Evolutionary conservation across 2,797 vertebrate species (phyloP).

Genomic region (Potorous gilbertii): DNA sequence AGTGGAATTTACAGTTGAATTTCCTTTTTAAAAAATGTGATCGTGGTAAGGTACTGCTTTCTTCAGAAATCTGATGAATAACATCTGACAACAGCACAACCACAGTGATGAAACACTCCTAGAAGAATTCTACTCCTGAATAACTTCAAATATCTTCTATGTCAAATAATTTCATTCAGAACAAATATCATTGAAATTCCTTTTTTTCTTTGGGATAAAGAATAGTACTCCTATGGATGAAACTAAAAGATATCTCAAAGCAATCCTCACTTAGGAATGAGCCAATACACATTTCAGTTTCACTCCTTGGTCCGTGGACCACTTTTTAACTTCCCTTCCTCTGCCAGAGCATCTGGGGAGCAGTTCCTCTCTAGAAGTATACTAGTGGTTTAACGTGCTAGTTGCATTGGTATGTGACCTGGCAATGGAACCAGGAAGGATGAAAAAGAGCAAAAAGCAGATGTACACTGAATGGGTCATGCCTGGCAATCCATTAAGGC

Average conservation of each 20-base stretch:
- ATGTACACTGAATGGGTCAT: not conserved
- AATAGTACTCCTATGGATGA: slow-evolving; percentile 23
- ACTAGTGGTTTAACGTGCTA: not conserved
- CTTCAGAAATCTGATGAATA: not conserved
- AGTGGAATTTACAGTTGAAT: slow-evolving; percentile 13
- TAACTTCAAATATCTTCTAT: slow-evolving; percentile 6
- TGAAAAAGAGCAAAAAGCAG: not conserved
- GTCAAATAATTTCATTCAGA: not conserved
- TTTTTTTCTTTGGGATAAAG: not conserved
- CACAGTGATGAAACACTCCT: not conserved
- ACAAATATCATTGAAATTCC: slow-evolving; percentile 9
- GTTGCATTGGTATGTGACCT: not conserved
- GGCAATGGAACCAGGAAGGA: not conserved
- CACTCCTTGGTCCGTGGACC: not conserved
- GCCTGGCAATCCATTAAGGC: not conserved
- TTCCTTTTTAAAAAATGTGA: slow-evolving; percentile 29
- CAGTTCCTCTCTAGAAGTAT: slow-evolving; percentile 1
- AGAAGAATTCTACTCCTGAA: not conserved
- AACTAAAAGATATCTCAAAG: not conserved
- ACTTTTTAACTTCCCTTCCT: slow-evolving; percentile 3
- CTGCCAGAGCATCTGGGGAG: not conserved
- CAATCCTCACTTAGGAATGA: slow-evolving; percentile 14
- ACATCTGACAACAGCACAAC: not conserved
- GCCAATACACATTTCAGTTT: not conserved
- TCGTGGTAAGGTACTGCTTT: not conserved